phyloP scores from a whole-genome alignment of 2,888 invertebrate species.

The Blera fallax region DNA sequence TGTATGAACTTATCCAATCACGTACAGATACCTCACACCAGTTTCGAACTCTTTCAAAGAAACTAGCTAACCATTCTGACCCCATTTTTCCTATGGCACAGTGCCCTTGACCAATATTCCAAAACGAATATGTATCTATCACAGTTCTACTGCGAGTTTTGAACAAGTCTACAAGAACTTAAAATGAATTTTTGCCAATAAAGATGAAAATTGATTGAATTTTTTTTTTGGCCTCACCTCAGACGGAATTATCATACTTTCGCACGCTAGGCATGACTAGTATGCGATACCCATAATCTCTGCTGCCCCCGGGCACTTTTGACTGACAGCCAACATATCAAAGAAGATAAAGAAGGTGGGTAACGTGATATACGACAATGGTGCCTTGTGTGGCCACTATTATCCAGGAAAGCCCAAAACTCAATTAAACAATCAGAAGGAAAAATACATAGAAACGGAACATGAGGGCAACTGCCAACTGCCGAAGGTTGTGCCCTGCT shows the following conservation, averaged over 20 bases:
- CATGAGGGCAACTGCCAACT: conserved; percentile 1
- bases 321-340: conserved; percentile 36
- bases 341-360: conserved; percentile 20
- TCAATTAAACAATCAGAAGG: conserved; percentile 57
- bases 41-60: too few species aligned
- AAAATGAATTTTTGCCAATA: neutral
- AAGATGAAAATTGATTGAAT: conserved; percentile 28
- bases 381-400: conserved; percentile 37
- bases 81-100: neutral
- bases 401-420: conserved; percentile 44
- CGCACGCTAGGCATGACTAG: conserved; percentile 27
- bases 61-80: neutral
- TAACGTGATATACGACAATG: conserved; percentile 35
- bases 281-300: conserved; percentile 27
- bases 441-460: conserved; percentile 37
- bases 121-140: neutral
- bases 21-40: neutral
- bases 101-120: conserved; percentile 28
- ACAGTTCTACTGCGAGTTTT: neutral
- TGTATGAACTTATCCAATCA: neutral
- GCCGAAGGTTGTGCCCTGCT: conserved; percentile 51
- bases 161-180: neutral
- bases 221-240: conserved; percentile 4
- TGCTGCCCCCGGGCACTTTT: conserved; percentile 11
- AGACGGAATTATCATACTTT: conserved; percentile 11